Percentiles rank a stretch among this genome's conserved stretches.
phyloP scores from a whole-genome alignment of 2,888 invertebrate genomes.

The Pyrochroa serraticornis region DNA sequence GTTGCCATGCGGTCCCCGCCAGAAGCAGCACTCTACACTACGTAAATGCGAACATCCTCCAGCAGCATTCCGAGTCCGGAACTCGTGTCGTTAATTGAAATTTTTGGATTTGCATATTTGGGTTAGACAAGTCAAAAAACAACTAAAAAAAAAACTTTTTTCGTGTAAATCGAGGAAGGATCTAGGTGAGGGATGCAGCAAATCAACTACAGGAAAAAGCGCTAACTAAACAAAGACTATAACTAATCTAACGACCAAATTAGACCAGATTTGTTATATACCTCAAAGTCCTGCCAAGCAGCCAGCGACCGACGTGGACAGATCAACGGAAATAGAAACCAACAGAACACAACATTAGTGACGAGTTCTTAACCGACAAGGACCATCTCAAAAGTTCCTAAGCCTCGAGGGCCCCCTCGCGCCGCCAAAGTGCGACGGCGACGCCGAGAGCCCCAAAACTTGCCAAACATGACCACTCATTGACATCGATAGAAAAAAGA shows the following conservation, averaged over 20 bases:
- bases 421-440: constrained; percentile 1
- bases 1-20: constrained; percentile 56
- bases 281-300: constrained; percentile 84
- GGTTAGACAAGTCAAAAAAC: constrained; percentile 9
- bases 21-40: constrained; percentile 47
- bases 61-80: constrained; percentile 30
- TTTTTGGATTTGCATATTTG: constrained; percentile 19
- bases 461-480: constrained; percentile 57
- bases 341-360: constrained; percentile 69
- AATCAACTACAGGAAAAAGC: constrained; percentile 57
- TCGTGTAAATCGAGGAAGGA: constrained; percentile 20
- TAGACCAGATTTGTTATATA: constrained; percentile 61
- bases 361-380: constrained; percentile 64
- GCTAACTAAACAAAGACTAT: constrained; percentile 59
- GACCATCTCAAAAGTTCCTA: constrained; percentile 95
- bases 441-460: constrained; percentile 31
- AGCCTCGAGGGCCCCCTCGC: constrained; percentile 58
- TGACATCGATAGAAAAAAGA: constrained; percentile 48
- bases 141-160: constrained; percentile 1
- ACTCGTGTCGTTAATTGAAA: constrained; percentile 22
- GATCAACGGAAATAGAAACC: constrained; percentile 62
- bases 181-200: constrained; percentile 41
- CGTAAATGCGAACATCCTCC: constrained; percentile 41
- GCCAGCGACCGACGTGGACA: constrained; percentile 70
- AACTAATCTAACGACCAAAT: constrained; percentile 57